A percentile compares a stretch with the other conserved stretches of the same genome.
phyloP scores from a whole-genome alignment of 35 echinoderm and acorn worm genomes.

The Lytechinus pictus region DNA sequence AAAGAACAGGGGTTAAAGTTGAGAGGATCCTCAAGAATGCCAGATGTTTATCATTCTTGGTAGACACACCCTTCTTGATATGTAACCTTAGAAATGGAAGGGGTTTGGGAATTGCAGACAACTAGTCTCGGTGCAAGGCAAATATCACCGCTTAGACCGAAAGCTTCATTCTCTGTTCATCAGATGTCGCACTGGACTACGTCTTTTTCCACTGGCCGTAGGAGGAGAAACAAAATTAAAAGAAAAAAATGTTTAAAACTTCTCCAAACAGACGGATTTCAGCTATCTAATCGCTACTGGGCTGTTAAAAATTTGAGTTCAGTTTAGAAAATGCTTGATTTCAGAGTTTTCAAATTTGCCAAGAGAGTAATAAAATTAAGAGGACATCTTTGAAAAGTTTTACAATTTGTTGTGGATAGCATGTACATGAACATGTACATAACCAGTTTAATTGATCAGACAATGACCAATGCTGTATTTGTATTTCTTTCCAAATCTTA shows the following conservation, averaged over 20 bases:
- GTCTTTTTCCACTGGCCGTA: no score
- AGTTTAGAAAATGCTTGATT: no score
- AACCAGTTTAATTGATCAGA: not conserved
- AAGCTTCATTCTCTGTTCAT: no score
- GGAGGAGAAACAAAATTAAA: no score
- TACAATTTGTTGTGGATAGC: not conserved
- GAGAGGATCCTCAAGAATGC: not conserved
- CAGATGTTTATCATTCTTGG: conserved; percentile 4
- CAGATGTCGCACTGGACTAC: no score
- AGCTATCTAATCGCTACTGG: no score
- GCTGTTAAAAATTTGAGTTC: no score
- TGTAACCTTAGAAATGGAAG: not conserved
- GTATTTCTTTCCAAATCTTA: not conserved
- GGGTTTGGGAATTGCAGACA: not conserved
- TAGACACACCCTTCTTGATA: not conserved
- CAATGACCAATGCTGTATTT: not conserved
- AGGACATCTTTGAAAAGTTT: not conserved
- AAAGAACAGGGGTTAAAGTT: not conserved
- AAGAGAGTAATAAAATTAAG: not conserved
- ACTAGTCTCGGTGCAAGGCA: not conserved
- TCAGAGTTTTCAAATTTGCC: no score
- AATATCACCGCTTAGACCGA: no score
- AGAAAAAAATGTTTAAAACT: no score
- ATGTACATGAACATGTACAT: not conserved
- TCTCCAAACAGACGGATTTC: no score